phyloP scores from a whole-genome alignment of 2,113 vertebrate species.

The Brevimyrus niger region DNA sequence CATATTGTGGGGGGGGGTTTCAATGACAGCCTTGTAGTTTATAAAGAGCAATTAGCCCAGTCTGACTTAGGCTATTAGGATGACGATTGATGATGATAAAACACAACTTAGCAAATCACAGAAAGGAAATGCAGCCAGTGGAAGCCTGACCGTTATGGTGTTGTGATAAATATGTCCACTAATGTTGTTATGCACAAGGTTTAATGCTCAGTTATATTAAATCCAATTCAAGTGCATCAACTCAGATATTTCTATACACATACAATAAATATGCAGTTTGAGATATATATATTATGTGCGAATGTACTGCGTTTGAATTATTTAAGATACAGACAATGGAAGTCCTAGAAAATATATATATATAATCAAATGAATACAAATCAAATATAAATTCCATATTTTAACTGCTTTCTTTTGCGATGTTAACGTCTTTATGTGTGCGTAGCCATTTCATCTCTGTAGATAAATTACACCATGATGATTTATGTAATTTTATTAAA shows the following conservation, averaged over 20 bases:
- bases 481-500: not conserved
- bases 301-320: not conserved
- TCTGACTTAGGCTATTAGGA: constrained; percentile 47
- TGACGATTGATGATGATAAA: constrained; percentile 40
- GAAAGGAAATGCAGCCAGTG: constrained; percentile 7
- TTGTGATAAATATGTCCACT: not conserved
- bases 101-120: constrained; percentile 18
- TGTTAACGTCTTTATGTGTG: not conserved
- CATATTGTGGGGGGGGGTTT: constrained; percentile 31
- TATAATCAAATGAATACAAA: not conserved
- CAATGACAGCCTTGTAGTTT: constrained; percentile 47
- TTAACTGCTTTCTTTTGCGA: not conserved
- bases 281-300: not conserved
- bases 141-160: constrained; percentile 5
- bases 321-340: not conserved
- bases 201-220: not conserved
- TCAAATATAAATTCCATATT: not conserved
- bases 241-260: not conserved
- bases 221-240: not conserved
- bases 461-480: not conserved
- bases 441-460: not conserved
- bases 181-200: not conserved
- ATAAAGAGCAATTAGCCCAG: constrained; percentile 54
- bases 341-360: not conserved
- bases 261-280: not conserved